Conservation (phyloP, 2,797 vertebrate genomes). For the Enteromius unitaeniatus region DNA sequence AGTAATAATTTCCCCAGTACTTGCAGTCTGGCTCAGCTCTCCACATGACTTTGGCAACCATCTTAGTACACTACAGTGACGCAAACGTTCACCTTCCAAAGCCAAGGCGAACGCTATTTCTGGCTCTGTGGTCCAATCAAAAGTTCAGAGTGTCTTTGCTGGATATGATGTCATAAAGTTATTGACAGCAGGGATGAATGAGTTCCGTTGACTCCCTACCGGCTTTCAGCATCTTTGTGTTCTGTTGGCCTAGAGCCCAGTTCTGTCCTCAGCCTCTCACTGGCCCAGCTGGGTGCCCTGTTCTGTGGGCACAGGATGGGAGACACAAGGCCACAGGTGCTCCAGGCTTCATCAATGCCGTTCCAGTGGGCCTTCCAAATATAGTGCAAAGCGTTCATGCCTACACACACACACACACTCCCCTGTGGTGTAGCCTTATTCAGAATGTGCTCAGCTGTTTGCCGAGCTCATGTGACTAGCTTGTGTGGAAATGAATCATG, state of each 20-base stretch:
- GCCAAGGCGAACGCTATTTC: conserved; percentile 25
- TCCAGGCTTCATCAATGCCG: conserved; percentile 47
- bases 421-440: conserved; percentile 50
- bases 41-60: conserved; percentile 49
- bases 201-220: conserved; percentile 39
- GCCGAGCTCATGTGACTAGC: background rate
- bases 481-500: conserved; percentile 4
- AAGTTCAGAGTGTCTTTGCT: conserved; percentile 14
- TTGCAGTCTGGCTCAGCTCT: conserved; percentile 18
- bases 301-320: conserved; percentile 37
- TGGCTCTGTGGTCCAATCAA: conserved; percentile 29
- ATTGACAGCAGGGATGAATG: conserved; percentile 47
- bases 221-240: conserved; percentile 48
- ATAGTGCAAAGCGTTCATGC: conserved; percentile 35
- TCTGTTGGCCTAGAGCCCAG: conserved; percentile 53
- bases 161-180: conserved; percentile 49
- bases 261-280: conserved; percentile 37
- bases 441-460: conserved; percentile 54
- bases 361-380: conserved; percentile 43
- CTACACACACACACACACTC: conserved; percentile 41
- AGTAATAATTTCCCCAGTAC: conserved; percentile 10
- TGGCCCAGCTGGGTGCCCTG: conserved; percentile 55
- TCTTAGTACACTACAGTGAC: conserved; percentile 23
- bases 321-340: conserved; percentile 55
- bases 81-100: conserved; percentile 46